Evolutionary conservation across 2,888 invertebrate species (phyloP).

Genomic region (Oscheius sp.): DNA sequence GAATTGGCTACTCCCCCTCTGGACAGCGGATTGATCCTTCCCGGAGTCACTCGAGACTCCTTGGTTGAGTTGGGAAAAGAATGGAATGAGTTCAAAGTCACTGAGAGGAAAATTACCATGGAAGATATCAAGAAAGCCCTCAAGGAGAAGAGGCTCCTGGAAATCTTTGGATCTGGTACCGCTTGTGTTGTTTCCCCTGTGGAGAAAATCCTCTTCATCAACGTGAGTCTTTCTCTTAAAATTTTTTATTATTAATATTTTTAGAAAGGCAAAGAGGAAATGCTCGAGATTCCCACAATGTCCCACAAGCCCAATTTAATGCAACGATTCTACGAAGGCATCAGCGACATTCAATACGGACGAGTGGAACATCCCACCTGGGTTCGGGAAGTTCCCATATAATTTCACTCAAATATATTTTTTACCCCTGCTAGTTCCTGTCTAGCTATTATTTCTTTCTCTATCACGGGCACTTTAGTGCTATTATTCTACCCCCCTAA

Average conservation of each 20-base stretch:
- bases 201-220: conserved; percentile 84
- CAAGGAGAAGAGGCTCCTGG: conserved; percentile 87
- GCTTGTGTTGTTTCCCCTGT: conserved; percentile 94
- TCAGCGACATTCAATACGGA: conserved; percentile 81
- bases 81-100: conserved; percentile 85
- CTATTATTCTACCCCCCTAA: conserved; percentile 13
- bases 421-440: background rate
- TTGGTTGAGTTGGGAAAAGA: conserved; percentile 84
- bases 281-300: conserved; percentile 76
- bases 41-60: conserved; percentile 91
- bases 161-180: conserved; percentile 97
- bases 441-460: background rate
- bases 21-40: conserved; percentile 88
- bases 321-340: conserved; percentile 81
- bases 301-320: conserved; percentile 82
- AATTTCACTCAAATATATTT: background rate
- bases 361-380: conserved; percentile 27
- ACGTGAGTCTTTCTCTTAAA: conserved; percentile 39
- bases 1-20: conserved; percentile 92
- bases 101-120: conserved; percentile 88
- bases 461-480: conserved; percentile 28
- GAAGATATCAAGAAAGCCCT: conserved; percentile 82
- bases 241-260: conserved; percentile 76
- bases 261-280: conserved; percentile 78
- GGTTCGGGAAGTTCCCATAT: conserved; percentile 29